Evolutionary conservation across 2,113 vertebrate species (phyloP), one percentile per base, ranked within the genome.

Genomic region (Ameiurus melas): DNA sequence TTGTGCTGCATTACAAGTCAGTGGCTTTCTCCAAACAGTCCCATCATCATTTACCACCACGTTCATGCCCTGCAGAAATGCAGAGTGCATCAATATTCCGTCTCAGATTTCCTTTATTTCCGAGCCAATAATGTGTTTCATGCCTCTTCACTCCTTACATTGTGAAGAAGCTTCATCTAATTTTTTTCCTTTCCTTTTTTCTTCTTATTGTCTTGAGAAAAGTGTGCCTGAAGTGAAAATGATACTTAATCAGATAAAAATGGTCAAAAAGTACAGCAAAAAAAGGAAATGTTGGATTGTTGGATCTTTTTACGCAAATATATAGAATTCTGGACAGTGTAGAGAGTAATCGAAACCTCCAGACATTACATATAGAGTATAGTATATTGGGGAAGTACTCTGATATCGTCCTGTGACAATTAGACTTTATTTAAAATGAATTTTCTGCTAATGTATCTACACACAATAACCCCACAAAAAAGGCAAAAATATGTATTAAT

Each of bases 1-100:
- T 87, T 89, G 80, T 86, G 88, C 70, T 86, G 58, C 86, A 90
- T 84, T 89, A 83, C 79, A 89, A 88, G 89, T 89, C 68, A 88
- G 80, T 79, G 55, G 71, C 86, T 87, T 81, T 58, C 70, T 70
- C 79, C 77, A 89, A 88, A 88, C 55, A 36, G 73, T 70, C 79
- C 84, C 84, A 90, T 85, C 57, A 90, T 84, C 86, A 82, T 84
- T 51, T 84, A n/a, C 43, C 70, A 55, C 66, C 16, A 66, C 73
- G 4, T 80, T 55, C 10, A 84, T 47, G 75, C 43, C 86, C 89
- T 62, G 82, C 73, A 88, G 87, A 88, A 66, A 85, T 84, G 58
- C 88, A 89, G 84, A 20, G 16, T 86, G 82, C 86, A 87, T 83
- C 51, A 66, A 62, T 89, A 84, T 89, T 55, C 87, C 30, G 0